Evolutionary conservation across 2,888 invertebrate species (phyloP).

Genomic region (Lochmaea capreae): DNA sequence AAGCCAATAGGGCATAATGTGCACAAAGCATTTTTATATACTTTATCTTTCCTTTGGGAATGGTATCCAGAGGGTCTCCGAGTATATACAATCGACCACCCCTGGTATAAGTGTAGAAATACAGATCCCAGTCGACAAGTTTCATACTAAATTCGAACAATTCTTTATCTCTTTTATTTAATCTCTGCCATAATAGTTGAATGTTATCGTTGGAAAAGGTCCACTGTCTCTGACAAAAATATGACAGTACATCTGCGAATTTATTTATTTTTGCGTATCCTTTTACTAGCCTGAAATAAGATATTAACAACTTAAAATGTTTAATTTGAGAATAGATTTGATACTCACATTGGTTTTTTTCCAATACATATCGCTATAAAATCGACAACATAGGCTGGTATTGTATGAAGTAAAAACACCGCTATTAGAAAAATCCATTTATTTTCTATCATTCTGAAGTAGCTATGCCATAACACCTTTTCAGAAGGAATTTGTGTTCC

Average conservation of each 20-base stretch:
- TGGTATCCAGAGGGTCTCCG: constrained; percentile 81
- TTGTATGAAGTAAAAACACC: constrained; percentile 71
- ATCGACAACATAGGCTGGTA: constrained; percentile 74
- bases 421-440: constrained; percentile 70
- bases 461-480: constrained; percentile 74
- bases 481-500: constrained; percentile 70
- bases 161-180: constrained; percentile 71
- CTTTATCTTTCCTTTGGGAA: constrained; percentile 76
- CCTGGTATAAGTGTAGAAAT: constrained; percentile 46
- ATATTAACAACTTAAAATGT: background rate
- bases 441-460: constrained; percentile 73
- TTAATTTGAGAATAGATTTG: background rate
- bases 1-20: constrained; percentile 47
- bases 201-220: constrained; percentile 74
- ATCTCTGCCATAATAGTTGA: constrained; percentile 69
- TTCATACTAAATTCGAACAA: constrained; percentile 76
- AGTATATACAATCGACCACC: constrained; percentile 76
- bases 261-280: constrained; percentile 50
- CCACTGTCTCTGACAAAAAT: constrained; percentile 86
- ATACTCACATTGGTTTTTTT: constrained; percentile 73
- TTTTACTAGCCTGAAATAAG: constrained; percentile 47
- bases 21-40: constrained; percentile 47
- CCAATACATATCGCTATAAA: constrained; percentile 69
- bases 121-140: constrained; percentile 78
- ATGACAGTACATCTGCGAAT: constrained; percentile 59